Evolutionary conservation across 2,888 invertebrate genomes (phyloP).

Genomic region (Deroplatys truncata): DNA sequence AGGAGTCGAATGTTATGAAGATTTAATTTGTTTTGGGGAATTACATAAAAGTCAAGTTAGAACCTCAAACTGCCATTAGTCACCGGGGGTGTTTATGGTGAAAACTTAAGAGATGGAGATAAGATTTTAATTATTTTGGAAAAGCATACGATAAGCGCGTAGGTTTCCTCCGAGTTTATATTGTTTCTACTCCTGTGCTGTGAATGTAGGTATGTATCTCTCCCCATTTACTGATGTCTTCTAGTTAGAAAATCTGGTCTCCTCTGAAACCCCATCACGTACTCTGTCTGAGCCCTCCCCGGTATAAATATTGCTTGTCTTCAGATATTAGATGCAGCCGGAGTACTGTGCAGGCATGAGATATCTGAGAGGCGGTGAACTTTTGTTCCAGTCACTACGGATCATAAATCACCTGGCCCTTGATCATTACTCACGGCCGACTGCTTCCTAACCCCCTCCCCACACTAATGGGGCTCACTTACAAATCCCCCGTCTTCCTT

Average conservation of each 20-base stretch:
- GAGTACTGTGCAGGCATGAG: neutral
- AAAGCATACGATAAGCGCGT: neutral
- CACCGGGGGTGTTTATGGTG: too few relatives aligned
- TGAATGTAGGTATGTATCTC: neutral
- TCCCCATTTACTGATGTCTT: neutral
- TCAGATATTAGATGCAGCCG: neutral
- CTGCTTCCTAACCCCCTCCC: neutral
- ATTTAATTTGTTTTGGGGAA: too few relatives aligned
- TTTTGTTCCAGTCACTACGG: neutral
- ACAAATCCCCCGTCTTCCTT: neutral
- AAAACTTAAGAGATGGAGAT: too few relatives aligned
- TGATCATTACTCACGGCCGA: conserved; percentile 9
- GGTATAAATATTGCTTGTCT: neutral
- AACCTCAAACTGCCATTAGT: too few relatives aligned
- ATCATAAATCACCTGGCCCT: conserved; percentile 3
- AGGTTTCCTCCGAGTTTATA: neutral
- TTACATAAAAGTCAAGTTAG: too few relatives aligned
- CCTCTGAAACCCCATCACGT: neutral
- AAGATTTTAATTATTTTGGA: too few relatives aligned
- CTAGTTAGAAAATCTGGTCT: neutral
- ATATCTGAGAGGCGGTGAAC: conserved; percentile 6
- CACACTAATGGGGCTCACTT: conserved; percentile 5
- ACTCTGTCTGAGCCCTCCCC: neutral
- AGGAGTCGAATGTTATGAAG: too few relatives aligned
- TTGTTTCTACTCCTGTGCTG: neutral